These are phyloP conservation scores for Liodrosophila aerea DNA, from an alignment of 2,888 invertebrate genomes.

Conservation along the genomic window DNA sequence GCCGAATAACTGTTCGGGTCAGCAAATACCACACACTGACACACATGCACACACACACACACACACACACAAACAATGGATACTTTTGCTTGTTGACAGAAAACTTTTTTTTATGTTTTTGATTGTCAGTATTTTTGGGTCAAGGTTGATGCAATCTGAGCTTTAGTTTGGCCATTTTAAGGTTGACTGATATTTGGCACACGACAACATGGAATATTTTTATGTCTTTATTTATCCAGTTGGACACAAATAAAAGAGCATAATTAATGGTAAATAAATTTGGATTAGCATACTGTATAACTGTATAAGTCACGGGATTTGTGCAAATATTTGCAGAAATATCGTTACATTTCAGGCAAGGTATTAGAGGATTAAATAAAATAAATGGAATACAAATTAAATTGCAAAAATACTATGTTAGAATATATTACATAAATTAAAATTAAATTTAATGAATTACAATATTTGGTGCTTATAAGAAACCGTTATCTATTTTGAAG, in stretches of 20 bases:
- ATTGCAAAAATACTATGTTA: no score
- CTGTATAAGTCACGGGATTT: no score
- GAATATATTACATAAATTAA: no score
- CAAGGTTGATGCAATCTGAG: constrained; percentile 34
- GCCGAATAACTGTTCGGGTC: constrained; percentile 41
- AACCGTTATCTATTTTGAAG: no score
- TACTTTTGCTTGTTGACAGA: constrained; percentile 24
- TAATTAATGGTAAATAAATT: neutral
- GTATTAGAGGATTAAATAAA: constrained; percentile 10
- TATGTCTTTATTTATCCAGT: neutral
- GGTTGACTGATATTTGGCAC: constrained; percentile 14
- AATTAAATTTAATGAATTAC: no score
- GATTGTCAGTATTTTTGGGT: constrained; percentile 26
- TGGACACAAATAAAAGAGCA: no score
- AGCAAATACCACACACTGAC: constrained; percentile 29
- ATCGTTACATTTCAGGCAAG: neutral
- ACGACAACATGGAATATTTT: neutral
- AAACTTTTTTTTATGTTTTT: constrained; percentile 19
- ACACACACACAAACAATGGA: constrained; percentile 5
- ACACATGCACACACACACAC: constrained; percentile 21
- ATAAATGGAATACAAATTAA: neutral
- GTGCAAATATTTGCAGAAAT: neutral
- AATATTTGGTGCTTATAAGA: no score
- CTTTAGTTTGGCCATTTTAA: constrained; percentile 16
- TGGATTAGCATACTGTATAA: neutral